Evolutionary conservation across 92 coral and sea anemone genomes (phyloP).

Genomic region (Montipora capitata): DNA sequence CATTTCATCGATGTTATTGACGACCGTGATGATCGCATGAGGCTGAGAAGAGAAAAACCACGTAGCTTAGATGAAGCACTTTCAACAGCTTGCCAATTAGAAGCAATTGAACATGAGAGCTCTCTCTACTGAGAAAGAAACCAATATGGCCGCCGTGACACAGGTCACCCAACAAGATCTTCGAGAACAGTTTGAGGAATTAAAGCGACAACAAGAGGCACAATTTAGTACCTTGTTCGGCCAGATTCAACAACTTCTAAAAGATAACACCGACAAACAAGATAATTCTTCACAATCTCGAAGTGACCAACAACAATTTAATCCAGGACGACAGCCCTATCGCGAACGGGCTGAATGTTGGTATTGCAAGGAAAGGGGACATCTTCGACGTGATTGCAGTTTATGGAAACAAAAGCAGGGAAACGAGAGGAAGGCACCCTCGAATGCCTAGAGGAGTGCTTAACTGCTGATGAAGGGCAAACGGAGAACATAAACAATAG

Average conservation of each 20-base stretch:
- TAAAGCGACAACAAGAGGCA: constrained; percentile 17
- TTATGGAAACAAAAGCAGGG: constrained; percentile 27
- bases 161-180: constrained; percentile 7
- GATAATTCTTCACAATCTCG: constrained; percentile 8
- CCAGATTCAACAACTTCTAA: neutral
- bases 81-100: constrained; percentile 23
- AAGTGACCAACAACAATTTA: neutral
- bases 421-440: neutral
- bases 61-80: too few relatives aligned
- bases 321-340: too few relatives aligned
- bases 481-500: neutral
- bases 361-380: constrained; percentile 50
- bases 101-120: neutral
- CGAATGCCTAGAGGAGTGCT: neutral
- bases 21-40: constrained; percentile 45
- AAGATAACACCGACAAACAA: neutral
- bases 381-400: constrained; percentile 37
- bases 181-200: neutral
- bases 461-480: neutral
- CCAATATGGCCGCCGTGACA: constrained; percentile 18
- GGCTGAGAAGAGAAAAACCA: constrained; percentile 47
- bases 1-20: constrained; percentile 56
- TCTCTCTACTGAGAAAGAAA: neutral
- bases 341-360: constrained; percentile 1
- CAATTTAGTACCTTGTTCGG: constrained; percentile 16